phyloP scores from a whole-genome alignment of 2,888 invertebrate genomes.

The Bombylius discolor region DNA sequence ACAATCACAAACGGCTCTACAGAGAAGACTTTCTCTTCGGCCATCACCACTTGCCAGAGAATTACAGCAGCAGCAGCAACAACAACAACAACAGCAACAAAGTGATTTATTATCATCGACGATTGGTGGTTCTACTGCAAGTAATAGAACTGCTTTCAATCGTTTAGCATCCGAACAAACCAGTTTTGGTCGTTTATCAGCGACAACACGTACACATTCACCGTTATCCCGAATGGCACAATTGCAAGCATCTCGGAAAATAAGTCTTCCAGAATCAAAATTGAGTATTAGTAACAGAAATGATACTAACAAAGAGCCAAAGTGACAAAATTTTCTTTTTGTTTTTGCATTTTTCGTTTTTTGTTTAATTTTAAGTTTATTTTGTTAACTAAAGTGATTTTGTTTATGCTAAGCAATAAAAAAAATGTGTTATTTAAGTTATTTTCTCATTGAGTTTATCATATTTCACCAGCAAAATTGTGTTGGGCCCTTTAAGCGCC shows the following conservation, averaged over 20 bases:
- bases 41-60: slow-evolving; percentile 33
- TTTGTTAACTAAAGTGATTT: too few species aligned
- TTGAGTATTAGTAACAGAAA: neutral
- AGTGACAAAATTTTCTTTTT: slow-evolving; percentile 1
- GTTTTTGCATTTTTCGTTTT: too few species aligned
- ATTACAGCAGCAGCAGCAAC: slow-evolving; percentile 11
- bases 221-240: slow-evolving; percentile 34
- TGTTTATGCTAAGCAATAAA: too few species aligned
- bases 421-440: too few species aligned
- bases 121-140: slow-evolving; percentile 11
- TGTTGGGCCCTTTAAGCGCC: too few species aligned
- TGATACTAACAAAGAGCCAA: slow-evolving; percentile 1
- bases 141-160: neutral
- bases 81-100: neutral
- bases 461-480: too few species aligned
- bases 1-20: slow-evolving; percentile 25
- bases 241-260: slow-evolving; percentile 33
- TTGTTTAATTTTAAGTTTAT: too few species aligned
- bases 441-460: too few species aligned
- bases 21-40: slow-evolving; percentile 30
- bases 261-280: slow-evolving; percentile 17
- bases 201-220: slow-evolving; percentile 25
- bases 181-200: slow-evolving; percentile 1
- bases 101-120: slow-evolving; percentile 9
- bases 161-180: neutral